Evolutionary conservation across 2,888 invertebrate species (phyloP).

Genomic region (Pheosia tremula): DNA sequence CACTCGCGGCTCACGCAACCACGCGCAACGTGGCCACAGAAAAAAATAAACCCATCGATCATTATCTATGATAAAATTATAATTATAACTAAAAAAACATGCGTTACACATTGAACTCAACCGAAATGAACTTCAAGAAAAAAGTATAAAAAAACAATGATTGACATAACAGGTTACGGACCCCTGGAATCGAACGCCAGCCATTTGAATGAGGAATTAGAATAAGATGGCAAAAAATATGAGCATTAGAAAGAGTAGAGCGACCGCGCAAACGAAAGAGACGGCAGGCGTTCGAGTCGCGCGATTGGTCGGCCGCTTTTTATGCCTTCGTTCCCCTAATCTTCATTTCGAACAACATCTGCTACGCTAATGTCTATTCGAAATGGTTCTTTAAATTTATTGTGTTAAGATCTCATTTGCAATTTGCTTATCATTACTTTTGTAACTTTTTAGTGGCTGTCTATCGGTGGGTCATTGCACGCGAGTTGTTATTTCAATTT

Average conservation of each 20-base stretch:
- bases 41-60: constrained; percentile 62
- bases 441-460: constrained; percentile 61
- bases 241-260: constrained; percentile 78
- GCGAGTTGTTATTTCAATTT: constrained; percentile 76
- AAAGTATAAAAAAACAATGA: constrained; percentile 19
- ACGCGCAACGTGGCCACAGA: constrained; percentile 53
- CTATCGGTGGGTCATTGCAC: constrained; percentile 70
- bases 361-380: constrained; percentile 76
- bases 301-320: constrained; percentile 82
- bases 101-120: constrained; percentile 28
- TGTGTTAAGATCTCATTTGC: constrained; percentile 73
- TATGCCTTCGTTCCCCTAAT: constrained; percentile 84
- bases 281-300: constrained; percentile 52
- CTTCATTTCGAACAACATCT: constrained; percentile 82
- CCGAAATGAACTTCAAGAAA: constrained; percentile 32
- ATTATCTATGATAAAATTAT: constrained; percentile 62
- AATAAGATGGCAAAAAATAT: constrained; percentile 82
- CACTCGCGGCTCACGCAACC: constrained; percentile 55
- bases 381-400: constrained; percentile 79
- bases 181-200: constrained; percentile 72
- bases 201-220: constrained; percentile 82
- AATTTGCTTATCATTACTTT: constrained; percentile 53
- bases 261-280: constrained; percentile 58
- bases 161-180: constrained; percentile 65
- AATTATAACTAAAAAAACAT: constrained; percentile 38